phyloP scores from a whole-genome alignment of 2,888 invertebrate genomes.

The Patella depressa region DNA sequence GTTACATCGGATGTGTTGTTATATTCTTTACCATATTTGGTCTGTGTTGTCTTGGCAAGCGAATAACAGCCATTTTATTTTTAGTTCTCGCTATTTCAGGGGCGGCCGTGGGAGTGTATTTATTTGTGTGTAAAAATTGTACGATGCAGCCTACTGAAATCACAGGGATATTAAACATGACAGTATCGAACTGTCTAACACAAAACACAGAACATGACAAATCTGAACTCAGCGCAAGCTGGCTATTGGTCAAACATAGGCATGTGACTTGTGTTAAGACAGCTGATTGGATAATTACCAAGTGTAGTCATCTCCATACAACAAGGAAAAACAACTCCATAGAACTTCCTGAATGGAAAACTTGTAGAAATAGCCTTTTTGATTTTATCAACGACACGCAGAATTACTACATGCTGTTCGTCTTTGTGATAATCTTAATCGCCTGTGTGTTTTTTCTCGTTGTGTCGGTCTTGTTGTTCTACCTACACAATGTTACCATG shows the following conservation, averaged over 20 bases:
- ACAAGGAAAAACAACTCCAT: too few relatives aligned
- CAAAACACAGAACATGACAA: too few relatives aligned
- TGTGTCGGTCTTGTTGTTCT: background rate
- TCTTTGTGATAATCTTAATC: background rate
- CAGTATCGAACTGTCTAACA: background rate
- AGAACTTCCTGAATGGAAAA: too few relatives aligned
- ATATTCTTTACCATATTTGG: background rate
- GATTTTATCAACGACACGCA: background rate
- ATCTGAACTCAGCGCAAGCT: too few relatives aligned
- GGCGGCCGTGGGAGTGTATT: background rate
- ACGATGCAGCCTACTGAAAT: background rate
- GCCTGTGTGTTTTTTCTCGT: background rate
- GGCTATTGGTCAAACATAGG: background rate
- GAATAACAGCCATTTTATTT: background rate
- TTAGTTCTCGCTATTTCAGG: background rate
- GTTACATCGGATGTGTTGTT: background rate
- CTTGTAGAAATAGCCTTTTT: too few relatives aligned
- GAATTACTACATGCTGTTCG: background rate
- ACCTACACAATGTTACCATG: background rate
- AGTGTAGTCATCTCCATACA: background rate
- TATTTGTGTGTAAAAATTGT: background rate
- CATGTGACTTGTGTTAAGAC: conserved; percentile 7
- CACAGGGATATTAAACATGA: background rate
- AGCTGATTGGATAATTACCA: background rate
- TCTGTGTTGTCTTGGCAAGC: conserved; percentile 1